phyloP scores from a whole-genome alignment of 2,888 invertebrate genomes.

The Hydrotaea cyrtoneurina region DNA sequence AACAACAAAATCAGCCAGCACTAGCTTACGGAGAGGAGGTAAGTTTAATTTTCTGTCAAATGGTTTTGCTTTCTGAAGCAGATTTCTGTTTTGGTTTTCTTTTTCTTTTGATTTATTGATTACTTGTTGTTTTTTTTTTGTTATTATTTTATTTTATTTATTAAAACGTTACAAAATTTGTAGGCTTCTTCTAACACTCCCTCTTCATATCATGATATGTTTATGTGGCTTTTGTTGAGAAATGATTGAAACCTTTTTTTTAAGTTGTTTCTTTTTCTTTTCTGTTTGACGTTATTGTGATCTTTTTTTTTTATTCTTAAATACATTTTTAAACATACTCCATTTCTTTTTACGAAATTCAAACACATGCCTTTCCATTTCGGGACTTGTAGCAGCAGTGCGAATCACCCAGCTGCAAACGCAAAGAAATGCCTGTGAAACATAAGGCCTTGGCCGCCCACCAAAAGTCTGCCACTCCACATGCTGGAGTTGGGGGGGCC shows the following conservation, averaged over 20 bases:
- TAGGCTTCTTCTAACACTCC: not conserved
- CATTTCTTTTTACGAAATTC: conserved; percentile 44
- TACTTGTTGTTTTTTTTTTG: conserved; percentile 20
- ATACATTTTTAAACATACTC: not conserved
- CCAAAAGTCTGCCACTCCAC: conserved; percentile 20
- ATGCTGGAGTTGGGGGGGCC: not conserved
- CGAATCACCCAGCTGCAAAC: conserved; percentile 25
- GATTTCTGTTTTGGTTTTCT: not conserved
- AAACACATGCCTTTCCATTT: conserved; percentile 48
- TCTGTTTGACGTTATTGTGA: conserved; percentile 5
- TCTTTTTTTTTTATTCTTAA: not conserved
- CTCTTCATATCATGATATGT: conserved; percentile 27
- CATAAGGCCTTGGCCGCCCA: conserved; percentile 17
- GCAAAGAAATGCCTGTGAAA: conserved; percentile 41
- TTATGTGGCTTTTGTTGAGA: conserved; percentile 36
- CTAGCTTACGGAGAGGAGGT: conserved; percentile 54
- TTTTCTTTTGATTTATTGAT: conserved; percentile 14
- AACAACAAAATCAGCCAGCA: conserved; percentile 68
- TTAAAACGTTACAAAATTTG: conserved; percentile 18
- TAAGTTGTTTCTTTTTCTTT: conserved; percentile 3
- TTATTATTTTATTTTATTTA: not conserved
- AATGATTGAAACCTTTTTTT: conserved; percentile 11
- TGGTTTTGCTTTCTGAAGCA: not conserved
- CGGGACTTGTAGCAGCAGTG: conserved; percentile 28
- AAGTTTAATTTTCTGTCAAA: not conserved